A percentile compares a stretch with the other conserved stretches of the same genome.
Conservation (phyloP, 2,113 vertebrate genomes). For the Eurystomus gularis region DNA sequence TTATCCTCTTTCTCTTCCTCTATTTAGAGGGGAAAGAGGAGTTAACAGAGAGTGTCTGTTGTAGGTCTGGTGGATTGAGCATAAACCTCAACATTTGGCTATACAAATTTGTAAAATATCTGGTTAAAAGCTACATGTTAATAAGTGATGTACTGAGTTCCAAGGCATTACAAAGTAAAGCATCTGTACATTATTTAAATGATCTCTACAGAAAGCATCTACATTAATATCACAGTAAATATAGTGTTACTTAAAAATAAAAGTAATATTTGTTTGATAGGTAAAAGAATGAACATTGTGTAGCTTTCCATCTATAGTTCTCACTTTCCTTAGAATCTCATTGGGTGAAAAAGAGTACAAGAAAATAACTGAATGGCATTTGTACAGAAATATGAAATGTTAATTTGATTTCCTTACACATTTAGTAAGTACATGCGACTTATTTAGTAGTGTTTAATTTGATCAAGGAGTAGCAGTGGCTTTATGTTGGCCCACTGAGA, state of each 20-base stretch:
- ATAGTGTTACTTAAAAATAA: background rate
- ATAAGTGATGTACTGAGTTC: background rate
- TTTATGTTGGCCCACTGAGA: background rate
- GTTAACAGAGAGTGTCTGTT: too few species aligned
- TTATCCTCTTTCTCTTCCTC: too few species aligned
- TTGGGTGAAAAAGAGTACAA: background rate
- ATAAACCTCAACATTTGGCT: too few species aligned
- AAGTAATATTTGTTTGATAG: background rate
- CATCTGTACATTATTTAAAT: background rate
- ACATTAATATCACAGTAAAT: background rate
- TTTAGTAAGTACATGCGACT: background rate
- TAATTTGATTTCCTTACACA: background rate
- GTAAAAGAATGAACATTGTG: background rate
- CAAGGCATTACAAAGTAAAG: background rate
- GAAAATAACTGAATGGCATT: background rate
- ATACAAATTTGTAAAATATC: background rate
- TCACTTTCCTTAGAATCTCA: background rate
- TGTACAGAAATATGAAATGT: background rate
- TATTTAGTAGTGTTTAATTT: background rate
- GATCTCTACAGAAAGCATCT: background rate
- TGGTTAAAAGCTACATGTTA: background rate
- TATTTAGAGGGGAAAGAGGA: too few species aligned
- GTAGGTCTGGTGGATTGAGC: too few species aligned
- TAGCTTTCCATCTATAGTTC: background rate
- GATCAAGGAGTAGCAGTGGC: background rate